Conservation (phyloP, 2,888 invertebrate genomes). For the Sturmia bella region DNA sequence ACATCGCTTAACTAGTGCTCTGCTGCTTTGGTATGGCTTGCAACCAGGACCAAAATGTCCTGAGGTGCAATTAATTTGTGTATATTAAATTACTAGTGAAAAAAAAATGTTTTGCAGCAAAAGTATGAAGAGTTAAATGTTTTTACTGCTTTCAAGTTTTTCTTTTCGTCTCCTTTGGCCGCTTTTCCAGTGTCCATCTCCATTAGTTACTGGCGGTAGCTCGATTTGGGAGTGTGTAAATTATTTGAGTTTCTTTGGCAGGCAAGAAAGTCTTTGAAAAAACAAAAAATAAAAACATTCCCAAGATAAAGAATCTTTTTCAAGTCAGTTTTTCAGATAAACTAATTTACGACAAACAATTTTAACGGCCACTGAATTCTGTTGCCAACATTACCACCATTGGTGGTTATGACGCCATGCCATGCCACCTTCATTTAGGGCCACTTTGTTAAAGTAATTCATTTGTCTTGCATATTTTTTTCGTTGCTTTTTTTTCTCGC, state of each 20-base stretch:
- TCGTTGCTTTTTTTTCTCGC: constrained; percentile 19
- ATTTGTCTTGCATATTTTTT: constrained; percentile 46
- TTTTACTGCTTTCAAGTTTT: constrained; percentile 31
- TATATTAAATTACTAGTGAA: constrained; percentile 37
- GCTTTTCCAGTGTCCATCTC: constrained; percentile 25
- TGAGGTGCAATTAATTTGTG: constrained; percentile 49
- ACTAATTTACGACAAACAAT: constrained; percentile 77
- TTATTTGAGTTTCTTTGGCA: constrained; percentile 56
- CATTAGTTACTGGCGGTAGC: constrained; percentile 12
- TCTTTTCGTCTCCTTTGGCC: constrained; percentile 31
- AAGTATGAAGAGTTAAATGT: constrained; percentile 48
- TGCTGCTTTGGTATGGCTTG: not conserved
- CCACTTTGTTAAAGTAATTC: constrained; percentile 63
- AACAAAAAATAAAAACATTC: constrained; percentile 11
- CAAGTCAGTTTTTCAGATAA: constrained; percentile 68
- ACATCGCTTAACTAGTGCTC: not conserved
- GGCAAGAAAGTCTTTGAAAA: constrained; percentile 18
- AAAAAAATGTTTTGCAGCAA: constrained; percentile 3
- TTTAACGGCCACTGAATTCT: constrained; percentile 75
- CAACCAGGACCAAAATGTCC: constrained; percentile 13
- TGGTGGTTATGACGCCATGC: constrained; percentile 67
- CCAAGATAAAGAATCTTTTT: constrained; percentile 59
- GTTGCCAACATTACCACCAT: constrained; percentile 67
- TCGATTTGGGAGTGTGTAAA: constrained; percentile 51
- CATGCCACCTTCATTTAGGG: constrained; percentile 58